Evolutionary conservation across 2,797 vertebrate genomes (phyloP).

Genomic region (Hypotaenidia okinawae): DNA sequence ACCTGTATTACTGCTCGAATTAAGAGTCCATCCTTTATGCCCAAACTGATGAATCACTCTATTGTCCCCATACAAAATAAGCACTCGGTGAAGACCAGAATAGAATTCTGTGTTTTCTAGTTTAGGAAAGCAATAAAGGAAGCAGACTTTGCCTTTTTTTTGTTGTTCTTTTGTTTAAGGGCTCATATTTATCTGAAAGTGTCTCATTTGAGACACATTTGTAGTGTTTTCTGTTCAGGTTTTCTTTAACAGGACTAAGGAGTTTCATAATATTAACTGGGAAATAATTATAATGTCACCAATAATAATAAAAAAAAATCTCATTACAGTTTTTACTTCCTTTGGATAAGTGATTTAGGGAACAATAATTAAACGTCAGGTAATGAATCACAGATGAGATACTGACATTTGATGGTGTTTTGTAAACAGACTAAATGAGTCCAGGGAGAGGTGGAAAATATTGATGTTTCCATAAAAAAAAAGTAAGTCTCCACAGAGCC

Average conservation of each 20-base stretch:
- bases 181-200: background rate
- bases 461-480: slow-evolving; percentile 20
- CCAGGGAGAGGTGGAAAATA: slow-evolving; percentile 38
- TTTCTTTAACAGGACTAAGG: background rate
- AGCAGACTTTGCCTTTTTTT: background rate
- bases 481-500: background rate
- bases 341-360: slow-evolving; percentile 20
- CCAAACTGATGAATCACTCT: background rate
- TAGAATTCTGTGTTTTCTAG: background rate
- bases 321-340: background rate
- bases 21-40: background rate
- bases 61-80: background rate
- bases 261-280: background rate
- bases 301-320: slow-evolving; percentile 11
- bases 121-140: background rate
- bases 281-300: slow-evolving; percentile 14
- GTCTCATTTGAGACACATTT: background rate
- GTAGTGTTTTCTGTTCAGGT: background rate
- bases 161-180: background rate
- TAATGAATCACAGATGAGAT: slow-evolving; percentile 39
- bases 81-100: background rate
- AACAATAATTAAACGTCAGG: slow-evolving; percentile 60
- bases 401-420: slow-evolving; percentile 37
- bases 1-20: background rate
- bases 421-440: slow-evolving; percentile 58